Base-by-base conservation (phyloP, 1,140 invertebrate species). In the Dreissena polymorpha region DNA sequence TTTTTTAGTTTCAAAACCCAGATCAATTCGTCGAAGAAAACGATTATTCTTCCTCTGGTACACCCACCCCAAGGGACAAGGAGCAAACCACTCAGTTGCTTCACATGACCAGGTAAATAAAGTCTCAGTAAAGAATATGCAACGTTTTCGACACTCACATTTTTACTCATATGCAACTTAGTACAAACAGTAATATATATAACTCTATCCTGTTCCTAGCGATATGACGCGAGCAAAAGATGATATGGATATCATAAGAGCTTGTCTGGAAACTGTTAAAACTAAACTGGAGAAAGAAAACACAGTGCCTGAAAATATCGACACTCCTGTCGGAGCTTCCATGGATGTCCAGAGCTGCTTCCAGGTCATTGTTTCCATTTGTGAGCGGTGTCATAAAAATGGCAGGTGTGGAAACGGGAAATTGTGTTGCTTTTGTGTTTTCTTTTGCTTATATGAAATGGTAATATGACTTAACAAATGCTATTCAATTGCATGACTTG, bases 1-100 rank as follows among this genome's bases (percentile, higher is more conserved):
- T n/a, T 16, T 49, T 80, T 55, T n/a, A 82, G 79, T 68, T 82
- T 73, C 70, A 82, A 60, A 82, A 67, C 10, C 79, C 79, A 21
- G 70, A 73, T 21, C 70, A 74, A 27, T 50, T 82, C 60, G 71
- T 82, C n/a, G 79, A 82, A 12, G 79, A 82, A 55, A 68, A 50
- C 27, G 79, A 82, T 25, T 39, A 39, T 74, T 23, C 39, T 14
- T 51, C 13, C 39, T n/a, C 29, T 39, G 10, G 64, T 3, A 78
- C 23, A 39, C 63, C 25, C 14, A 80, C 78, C 18, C 69, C 55
- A 16, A 21, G 67, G 8, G 78, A 80, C n/a, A n/a, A 55, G 5
- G 78, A 72, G 16, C 60, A 82, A 25, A 82, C 51, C 39, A 27
- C 49, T 2, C 27, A 67, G 23, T 39, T 14, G 0, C 27, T 65